Evolutionary conservation across 1,140 invertebrate genomes (phyloP), one percentile per base, ranked within the genome.

Genomic region (Chlorops oryzae): DNA sequence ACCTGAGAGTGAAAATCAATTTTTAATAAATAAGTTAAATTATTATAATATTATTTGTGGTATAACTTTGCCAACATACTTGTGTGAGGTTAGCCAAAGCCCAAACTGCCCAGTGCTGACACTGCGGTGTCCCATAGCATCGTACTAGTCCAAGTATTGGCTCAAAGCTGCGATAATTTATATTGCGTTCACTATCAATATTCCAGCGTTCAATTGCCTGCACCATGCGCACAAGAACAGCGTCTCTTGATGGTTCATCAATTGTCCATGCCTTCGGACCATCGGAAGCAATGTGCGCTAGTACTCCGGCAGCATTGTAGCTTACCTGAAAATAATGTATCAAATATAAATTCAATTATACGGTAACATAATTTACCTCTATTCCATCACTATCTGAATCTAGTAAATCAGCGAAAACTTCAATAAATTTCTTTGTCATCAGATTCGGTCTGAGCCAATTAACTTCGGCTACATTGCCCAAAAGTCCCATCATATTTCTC

Each of bases 101-200:
- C 95, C 95, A 98, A n/a, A 90, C 86, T 3, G 93, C 92, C 94
- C 94, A 97, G 65, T 92, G 84, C 68, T 96, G 92, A 72, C 91
- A 95, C 66, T 91, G 84, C 1, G 89, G 86, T 3, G 90, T 93
- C 56, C 93, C 86, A 63, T 84, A 83, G 45, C 87, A 81, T 54
- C 82, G 78, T 4, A 94, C 78, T 34, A 97, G 74, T 49, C 86
- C 78, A 6, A 97, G 73, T 54, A 96, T 90, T 3, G 94, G 94
- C 64, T 91, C 83, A 76, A 97, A 96, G 17, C 90, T 94, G 53
- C 92, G 83, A 72, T 98, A 98, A 75, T 98, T 98, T 52, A 98
- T 98, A 65, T 96, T 98, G 21, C 96, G 77, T 58, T 87, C 84
- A 9, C 90, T 84, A 38, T 80, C 75, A 13, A 97, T 72, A 62